These are phyloP conservation scores for Trilocha varians DNA, from an alignment of 2,888 invertebrate species.

Conservation along the genomic window DNA sequence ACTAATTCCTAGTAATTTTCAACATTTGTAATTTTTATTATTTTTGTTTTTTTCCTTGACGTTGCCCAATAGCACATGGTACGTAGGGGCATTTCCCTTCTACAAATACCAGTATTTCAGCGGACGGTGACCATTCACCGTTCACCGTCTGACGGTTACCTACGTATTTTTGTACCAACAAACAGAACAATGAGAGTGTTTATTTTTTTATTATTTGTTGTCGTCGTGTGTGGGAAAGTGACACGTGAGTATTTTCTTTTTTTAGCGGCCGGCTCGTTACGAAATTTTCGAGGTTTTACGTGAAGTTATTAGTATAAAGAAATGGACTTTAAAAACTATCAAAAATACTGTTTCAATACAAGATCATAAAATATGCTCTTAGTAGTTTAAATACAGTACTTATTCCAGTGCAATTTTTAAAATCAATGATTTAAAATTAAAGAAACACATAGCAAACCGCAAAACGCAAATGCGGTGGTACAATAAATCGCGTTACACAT, in stretches of 20 bases:
- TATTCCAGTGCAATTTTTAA: no score
- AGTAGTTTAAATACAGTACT: no score
- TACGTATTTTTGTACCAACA: conserved; percentile 5
- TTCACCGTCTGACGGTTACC: conserved; percentile 23
- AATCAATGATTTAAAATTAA: no score
- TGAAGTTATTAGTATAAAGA: no score
- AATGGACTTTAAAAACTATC: no score
- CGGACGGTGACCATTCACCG: conserved; percentile 49
- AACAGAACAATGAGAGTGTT: conserved; percentile 11
- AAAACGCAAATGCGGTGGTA: no score
- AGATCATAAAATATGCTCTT: no score
- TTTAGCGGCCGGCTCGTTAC: conserved; percentile 2
- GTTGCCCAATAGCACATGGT: conserved; percentile 21
- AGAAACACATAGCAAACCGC: no score
- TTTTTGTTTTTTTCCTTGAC: conserved; percentile 19
- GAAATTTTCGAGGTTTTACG: no score
- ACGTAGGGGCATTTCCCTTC: conserved; percentile 28
- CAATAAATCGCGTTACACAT: no score
- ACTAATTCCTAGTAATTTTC: neutral
- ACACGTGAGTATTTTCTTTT: conserved; percentile 44
- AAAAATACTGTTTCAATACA: no score
- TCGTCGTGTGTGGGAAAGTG: conserved; percentile 41
- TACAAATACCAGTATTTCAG: conserved; percentile 59
- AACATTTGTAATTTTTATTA: conserved; percentile 3
- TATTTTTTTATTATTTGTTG: conserved; percentile 32